phyloP scores from a whole-genome alignment of 2,888 invertebrate genomes.

The Hipparchia sbordonii region DNA sequence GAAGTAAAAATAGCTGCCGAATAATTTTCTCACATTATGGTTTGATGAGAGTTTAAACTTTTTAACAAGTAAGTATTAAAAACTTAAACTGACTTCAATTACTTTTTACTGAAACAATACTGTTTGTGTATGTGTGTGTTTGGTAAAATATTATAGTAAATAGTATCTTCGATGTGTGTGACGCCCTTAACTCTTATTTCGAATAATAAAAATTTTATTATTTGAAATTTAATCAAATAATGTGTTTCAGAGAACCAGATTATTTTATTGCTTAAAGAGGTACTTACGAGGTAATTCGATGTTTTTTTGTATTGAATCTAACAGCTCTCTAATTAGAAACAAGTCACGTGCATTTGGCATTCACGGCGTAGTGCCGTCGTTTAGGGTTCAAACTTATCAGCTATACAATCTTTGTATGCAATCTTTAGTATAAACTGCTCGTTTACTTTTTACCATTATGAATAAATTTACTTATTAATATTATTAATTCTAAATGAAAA shows the following conservation, averaged over 20 bases:
- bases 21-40: slow-evolving; percentile 1
- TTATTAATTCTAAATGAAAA: background rate
- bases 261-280: background rate
- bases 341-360: slow-evolving; percentile 24
- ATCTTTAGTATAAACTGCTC: slow-evolving; percentile 7
- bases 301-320: slow-evolving; percentile 5
- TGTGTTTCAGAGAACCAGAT: background rate
- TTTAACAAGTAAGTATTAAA: background rate
- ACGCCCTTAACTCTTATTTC: no score
- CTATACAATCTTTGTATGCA: background rate
- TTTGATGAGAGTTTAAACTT: no score
- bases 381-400: slow-evolving; percentile 26
- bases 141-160: no score
- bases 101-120: no score
- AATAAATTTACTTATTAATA: background rate
- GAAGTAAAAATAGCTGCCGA: slow-evolving; percentile 3
- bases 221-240: no score
- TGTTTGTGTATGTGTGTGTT: no score
- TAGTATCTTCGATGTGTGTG: no score
- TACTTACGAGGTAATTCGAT: background rate
- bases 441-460: background rate
- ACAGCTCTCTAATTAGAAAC: slow-evolving; percentile 15
- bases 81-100: no score
- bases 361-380: slow-evolving; percentile 10
- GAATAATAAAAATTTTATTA: no score